Evolutionary conservation across 2,113 vertebrate species (phyloP), one percentile per base, ranked within the genome.

Genomic region (Dryoscopus gambensis): DNA sequence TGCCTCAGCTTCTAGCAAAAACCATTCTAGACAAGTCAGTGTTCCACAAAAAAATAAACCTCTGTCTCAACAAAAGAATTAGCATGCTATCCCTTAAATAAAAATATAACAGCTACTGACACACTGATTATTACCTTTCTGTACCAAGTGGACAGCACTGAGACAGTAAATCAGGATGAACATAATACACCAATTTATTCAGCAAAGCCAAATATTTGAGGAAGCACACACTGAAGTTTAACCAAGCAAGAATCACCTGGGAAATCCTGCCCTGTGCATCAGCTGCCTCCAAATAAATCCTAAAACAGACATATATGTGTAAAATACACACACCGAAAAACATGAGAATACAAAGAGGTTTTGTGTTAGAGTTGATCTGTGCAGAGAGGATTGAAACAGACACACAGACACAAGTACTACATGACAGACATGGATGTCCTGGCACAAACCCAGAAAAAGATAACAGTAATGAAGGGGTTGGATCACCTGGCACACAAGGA

Each of bases 171-270:
- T 97, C 97, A 98, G 87, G 91, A 96, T 92, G 90, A 97, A 97
- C 94, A 95, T 94, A 95, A 95, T 92, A 96, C 59, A 96, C 91
- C 96, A 93, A 96, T 92, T 96, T 97, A 97, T 89, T 94, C 93
- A 84, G 93, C 93, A 93, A 96, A 98, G 92, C 79, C 97, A 97
- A 98, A 97, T 97, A 97, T 98, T 97, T 97, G 97, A 97, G 13
- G 15, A 97, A 96, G 93, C 93, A 89, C 94, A 96, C 75, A 92
- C 70, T 97, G 96, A 97, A 98, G 97, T 95, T 97, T 96, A 97
- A 97, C 96, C 96, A 98, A 97, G 96, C 87, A 93, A 86, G 83
- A 93, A 94, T 60, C 67, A 94, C 90, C 62, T 53, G 92, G 92
- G 96, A 97, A 97, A 96, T 86, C 95, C 87, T 87, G 89, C 81